Conservation (phyloP, 2,113 vertebrate species). For the Origma solitaria region DNA sequence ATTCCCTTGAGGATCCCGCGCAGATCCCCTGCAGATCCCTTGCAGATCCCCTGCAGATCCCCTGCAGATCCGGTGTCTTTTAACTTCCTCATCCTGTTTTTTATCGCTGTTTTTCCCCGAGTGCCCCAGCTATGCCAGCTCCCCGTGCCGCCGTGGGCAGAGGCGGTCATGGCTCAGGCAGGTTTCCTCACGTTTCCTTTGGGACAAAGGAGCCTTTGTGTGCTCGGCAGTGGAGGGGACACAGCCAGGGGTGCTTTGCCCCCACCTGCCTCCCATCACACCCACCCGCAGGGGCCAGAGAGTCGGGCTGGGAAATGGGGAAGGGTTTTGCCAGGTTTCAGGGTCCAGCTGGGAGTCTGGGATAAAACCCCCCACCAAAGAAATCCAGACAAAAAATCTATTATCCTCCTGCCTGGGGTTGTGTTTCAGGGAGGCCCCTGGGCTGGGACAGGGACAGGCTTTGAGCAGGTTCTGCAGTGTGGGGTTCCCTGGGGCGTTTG, state of each 20-base stretch:
- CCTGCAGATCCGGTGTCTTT: neutral
- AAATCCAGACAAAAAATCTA: neutral
- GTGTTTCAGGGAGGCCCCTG: neutral
- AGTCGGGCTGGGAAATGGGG: rapidly evolving
- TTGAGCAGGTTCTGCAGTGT: neutral
- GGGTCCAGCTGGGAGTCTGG: neutral
- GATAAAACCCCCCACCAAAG: neutral
- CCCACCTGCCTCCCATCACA: neutral
- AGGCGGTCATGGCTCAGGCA: neutral
- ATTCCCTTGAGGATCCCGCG: neutral
- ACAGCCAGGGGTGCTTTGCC: neutral
- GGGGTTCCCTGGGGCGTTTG: neutral
- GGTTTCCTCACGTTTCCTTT: neutral
- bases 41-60: neutral
- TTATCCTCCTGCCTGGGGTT: neutral
- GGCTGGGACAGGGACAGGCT: neutral
- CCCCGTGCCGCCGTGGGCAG: neutral
- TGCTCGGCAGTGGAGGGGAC: neutral
- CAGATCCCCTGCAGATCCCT: neutral
- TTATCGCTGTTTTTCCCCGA: neutral
- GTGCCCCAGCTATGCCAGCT: neutral
- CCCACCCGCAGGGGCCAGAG: rapidly evolving
- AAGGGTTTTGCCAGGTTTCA: neutral
- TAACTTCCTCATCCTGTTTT: neutral
- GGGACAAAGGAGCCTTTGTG: slow-evolving; percentile 37